These are phyloP conservation scores for Thaumetopoea pityocampa DNA, from an alignment of 1,140 invertebrate genomes.

Conservation along the genomic window DNA sequence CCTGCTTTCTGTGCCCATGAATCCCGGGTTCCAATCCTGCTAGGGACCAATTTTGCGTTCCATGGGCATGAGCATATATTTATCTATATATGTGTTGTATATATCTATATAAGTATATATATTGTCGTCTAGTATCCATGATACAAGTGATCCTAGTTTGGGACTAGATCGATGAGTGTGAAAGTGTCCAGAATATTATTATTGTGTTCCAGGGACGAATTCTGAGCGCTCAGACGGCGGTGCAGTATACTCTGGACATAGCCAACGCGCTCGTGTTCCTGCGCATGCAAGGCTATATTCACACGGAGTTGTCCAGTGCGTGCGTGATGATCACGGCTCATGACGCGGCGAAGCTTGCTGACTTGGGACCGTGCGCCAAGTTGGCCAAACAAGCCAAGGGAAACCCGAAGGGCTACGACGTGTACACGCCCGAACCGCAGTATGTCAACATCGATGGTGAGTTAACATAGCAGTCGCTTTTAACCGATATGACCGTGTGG, in stretches of 20 bases:
- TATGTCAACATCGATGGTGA: conserved; percentile 61
- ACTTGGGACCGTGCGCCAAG: conserved; percentile 47
- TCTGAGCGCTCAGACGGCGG: conserved; percentile 52
- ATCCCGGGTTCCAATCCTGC: neutral
- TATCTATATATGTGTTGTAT: too few relatives aligned
- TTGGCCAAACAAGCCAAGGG: conserved; percentile 22
- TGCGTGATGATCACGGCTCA: conserved; percentile 51
- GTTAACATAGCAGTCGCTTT: conserved; percentile 11
- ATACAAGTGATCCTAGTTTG: too few relatives aligned
- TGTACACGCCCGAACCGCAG: conserved; percentile 49
- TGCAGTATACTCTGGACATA: conserved; percentile 58
- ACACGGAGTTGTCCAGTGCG: conserved; percentile 57
- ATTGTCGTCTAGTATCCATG: too few relatives aligned
- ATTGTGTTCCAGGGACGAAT: conserved; percentile 46
- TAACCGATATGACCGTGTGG: too few relatives aligned
- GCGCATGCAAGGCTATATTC: conserved; percentile 61
- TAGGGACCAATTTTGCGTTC: neutral
- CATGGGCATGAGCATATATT: neutral
- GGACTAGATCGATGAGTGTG: too few relatives aligned
- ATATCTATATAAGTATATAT: too few relatives aligned
- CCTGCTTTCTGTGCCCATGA: too few relatives aligned
- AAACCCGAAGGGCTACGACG: conserved; percentile 32
- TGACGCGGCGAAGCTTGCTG: conserved; percentile 61
- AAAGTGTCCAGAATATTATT: too few relatives aligned
- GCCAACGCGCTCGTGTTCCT: conserved; percentile 61